These are phyloP conservation scores for Drosophila diplacantha DNA, from an alignment of 2,888 invertebrate genomes.

Conservation along the genomic window DNA sequence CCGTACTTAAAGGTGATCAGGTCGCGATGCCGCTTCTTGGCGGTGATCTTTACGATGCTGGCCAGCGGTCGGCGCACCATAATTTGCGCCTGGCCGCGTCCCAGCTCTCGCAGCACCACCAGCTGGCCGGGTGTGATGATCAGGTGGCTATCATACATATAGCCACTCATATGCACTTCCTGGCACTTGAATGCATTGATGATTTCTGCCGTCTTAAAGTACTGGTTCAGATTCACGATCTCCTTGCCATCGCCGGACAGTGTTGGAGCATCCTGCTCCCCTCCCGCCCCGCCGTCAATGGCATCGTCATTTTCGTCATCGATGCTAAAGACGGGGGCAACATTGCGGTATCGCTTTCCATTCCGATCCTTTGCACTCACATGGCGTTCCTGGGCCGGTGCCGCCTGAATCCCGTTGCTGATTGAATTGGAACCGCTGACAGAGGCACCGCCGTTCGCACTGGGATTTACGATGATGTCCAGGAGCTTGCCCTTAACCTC, in stretches of 20 bases:
- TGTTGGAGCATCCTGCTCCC: conserved; percentile 72
- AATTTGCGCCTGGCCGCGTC: conserved; percentile 87
- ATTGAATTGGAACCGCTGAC: conserved; percentile 21
- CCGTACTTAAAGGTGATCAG: conserved; percentile 98
- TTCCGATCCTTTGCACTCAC: conserved; percentile 90
- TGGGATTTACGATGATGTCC: conserved; percentile 94
- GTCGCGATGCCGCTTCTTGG: conserved; percentile 96
- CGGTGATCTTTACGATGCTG: conserved; percentile 97
- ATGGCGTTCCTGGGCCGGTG: conserved; percentile 82
- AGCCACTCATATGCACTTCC: conserved; percentile 93
- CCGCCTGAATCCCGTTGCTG: conserved; percentile 55
- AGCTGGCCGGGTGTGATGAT: conserved; percentile 92
- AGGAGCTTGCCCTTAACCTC: conserved; percentile 94
- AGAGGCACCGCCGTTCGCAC: conserved; percentile 46
- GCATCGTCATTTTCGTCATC: conserved; percentile 88
- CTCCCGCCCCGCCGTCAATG: conserved; percentile 44
- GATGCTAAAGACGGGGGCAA: conserved; percentile 95
- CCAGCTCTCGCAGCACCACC: conserved; percentile 88
- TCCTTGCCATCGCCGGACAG: conserved; percentile 84
- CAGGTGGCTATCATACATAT: conserved; percentile 91
- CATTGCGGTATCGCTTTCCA: conserved; percentile 92
- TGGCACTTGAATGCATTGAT: conserved; percentile 93
- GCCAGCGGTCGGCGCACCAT: conserved; percentile 92
- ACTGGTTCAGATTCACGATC: conserved; percentile 87
- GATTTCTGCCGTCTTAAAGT: conserved; percentile 89